These are phyloP conservation scores for Catocala fraxini DNA, from an alignment of 2,888 invertebrate genomes.

Conservation along the genomic window DNA sequence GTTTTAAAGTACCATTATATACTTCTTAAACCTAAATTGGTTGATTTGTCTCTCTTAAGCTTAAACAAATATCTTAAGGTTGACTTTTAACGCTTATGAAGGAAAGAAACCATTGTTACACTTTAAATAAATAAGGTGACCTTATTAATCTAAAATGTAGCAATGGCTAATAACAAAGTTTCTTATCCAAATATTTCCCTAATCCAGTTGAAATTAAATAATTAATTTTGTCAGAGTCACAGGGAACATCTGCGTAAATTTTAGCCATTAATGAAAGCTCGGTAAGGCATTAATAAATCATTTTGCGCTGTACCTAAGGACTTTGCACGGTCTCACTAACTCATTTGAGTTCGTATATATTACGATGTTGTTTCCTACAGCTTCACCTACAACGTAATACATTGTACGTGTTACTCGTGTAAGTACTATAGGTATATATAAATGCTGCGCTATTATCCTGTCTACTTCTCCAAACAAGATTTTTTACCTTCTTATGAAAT, in stretches of 20 bases:
- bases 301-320: conserved; percentile 10
- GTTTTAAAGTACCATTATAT: too few species aligned
- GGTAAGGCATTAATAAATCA: conserved; percentile 29
- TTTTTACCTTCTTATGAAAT: conserved; percentile 3
- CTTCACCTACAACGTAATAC: conserved; percentile 6
- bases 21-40: too few species aligned
- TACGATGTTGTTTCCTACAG: conserved; percentile 34
- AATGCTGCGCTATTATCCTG: neutral
- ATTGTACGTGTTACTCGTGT: conserved; percentile 6
- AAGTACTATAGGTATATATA: neutral
- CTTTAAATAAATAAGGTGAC: too few species aligned
- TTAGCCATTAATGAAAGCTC: conserved; percentile 30
- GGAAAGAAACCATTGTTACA: too few species aligned
- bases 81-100: too few species aligned
- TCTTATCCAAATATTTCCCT: conserved; percentile 6
- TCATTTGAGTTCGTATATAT: conserved; percentile 12
- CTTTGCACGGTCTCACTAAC: conserved; percentile 1
- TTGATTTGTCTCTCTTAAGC: too few species aligned
- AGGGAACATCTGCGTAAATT: conserved; percentile 22
- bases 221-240: conserved; percentile 26
- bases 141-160: too few species aligned
- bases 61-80: too few species aligned
- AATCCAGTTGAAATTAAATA: conserved; percentile 15
- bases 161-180: neutral
- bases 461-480: conserved; percentile 25